Base-by-base conservation (phyloP, 2,113 vertebrate genomes). In the Zingel zingel region DNA sequence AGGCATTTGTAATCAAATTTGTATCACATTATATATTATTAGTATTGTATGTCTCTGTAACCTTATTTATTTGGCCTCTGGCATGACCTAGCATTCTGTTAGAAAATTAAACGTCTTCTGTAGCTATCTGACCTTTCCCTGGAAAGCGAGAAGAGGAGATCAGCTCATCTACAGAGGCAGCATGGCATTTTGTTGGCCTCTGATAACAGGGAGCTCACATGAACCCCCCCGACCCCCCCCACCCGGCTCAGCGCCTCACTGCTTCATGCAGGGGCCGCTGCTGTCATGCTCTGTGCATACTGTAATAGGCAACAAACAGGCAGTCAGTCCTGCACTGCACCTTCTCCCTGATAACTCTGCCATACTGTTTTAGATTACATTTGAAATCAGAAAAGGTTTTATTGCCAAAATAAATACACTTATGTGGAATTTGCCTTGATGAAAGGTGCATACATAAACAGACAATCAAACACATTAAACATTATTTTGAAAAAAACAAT, bases 61-160 rank as follows among this genome's bases (percentile, higher is more conserved):
- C 79, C 83, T 81, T 64, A n/a, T 77, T 66, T 19, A 43, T 81
- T 39, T 80, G 57, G 50, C 86, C 71, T 74, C 36, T 79, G 66
- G 69, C 67, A 53, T 79, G 78, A 80, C 70, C 78, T 51, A 30
- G 67, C 67, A 19, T 81, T 70, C 69, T 76, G n/a, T 71, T 71
- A 87, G 81, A 76, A 43, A 54, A 66, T 36, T 67, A 73, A 62
- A 85, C 68, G 27, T 81, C 61, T 21, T 69, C 66, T 78, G 62
- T 71, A 80, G 84, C 74, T 54, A 63, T 83, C 82, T 93, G 93
- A 94, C 94, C 93, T 95, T 95, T 94, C 76, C 70, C 48, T 48
- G 72, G 82, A 87, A 84, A 85, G 82, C 59, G 71, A 77, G 90
- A 69, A 48, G 76, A 67, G 69, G 74, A 81, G 78, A 86, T 84